phyloP scores from a whole-genome alignment of 2,113 vertebrate species.

The Scytalopus superciliaris region DNA sequence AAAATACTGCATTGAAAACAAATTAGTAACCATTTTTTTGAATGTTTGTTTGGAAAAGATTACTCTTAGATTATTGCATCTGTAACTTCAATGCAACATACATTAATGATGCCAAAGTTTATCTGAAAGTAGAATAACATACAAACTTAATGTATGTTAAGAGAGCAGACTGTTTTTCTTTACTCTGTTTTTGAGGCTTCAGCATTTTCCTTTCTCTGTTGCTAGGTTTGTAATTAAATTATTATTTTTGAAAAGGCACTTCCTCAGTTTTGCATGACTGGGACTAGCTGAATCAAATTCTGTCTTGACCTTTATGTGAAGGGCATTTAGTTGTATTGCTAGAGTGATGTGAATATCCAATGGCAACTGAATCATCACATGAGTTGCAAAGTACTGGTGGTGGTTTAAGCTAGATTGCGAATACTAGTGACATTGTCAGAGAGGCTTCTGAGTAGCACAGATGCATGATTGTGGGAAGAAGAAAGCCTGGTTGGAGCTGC shows the following conservation, averaged over 20 bases:
- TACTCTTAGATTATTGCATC: neutral
- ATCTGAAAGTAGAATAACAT: neutral
- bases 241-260: neutral
- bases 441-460: neutral
- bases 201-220: neutral
- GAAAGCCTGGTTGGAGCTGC: neutral
- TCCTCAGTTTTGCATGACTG: neutral
- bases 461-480: neutral
- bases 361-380: neutral
- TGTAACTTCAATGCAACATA: neutral
- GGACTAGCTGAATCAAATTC: neutral
- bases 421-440: neutral
- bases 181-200: neutral
- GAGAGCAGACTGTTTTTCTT: neutral
- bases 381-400: neutral
- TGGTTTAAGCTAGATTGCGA: neutral
- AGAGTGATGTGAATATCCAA: neutral
- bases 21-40: neutral
- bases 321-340: neutral
- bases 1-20: neutral
- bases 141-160: neutral
- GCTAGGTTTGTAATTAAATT: neutral
- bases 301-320: neutral
- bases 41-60: neutral
- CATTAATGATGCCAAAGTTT: neutral